Evolutionary conservation across 2,113 vertebrate genomes (phyloP).

Genomic region (Pogona vitticeps): DNA sequence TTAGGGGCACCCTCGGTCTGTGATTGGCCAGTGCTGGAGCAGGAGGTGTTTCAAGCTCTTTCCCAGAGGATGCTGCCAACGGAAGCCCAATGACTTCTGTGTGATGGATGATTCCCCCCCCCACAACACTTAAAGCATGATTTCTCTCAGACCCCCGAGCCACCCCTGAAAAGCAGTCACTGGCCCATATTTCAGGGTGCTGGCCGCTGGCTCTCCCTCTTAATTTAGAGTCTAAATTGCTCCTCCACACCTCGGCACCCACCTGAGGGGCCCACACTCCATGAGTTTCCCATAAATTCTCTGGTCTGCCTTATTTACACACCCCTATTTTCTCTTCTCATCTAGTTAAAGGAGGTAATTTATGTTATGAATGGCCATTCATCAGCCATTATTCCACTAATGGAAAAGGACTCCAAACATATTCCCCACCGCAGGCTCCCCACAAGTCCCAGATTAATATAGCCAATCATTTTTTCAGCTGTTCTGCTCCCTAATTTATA

Average conservation of each 20-base stretch:
- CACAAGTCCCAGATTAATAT: conserved; percentile 71
- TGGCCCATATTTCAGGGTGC: not conserved
- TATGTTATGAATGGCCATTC: conserved; percentile 64
- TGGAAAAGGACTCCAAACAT: conserved; percentile 67
- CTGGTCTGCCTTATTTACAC: conserved; percentile 43
- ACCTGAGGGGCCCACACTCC: not conserved
- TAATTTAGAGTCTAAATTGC: not conserved
- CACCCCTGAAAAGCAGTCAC: not conserved
- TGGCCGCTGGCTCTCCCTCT: not conserved
- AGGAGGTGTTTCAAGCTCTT: too few species aligned
- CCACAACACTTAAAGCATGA: not conserved
- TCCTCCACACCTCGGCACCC: not conserved
- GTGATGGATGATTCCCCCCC: not conserved
- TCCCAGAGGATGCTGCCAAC: too few species aligned
- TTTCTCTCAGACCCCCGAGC: not conserved
- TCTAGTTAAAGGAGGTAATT: conserved; percentile 69
- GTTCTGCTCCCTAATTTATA: conserved; percentile 62
- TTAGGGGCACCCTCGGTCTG: too few species aligned
- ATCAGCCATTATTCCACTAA: conserved; percentile 66
- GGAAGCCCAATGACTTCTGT: not conserved
- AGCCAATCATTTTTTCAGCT: conserved; percentile 69
- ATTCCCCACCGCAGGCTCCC: conserved; percentile 63
- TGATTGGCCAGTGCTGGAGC: too few species aligned
- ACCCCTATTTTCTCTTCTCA: conserved; percentile 46
- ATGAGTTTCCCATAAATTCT: conserved; percentile 2